Evolutionary conservation across 2,888 invertebrate species (phyloP), one percentile per base, ranked within the genome.

Genomic region (Drosophila leonis): DNA sequence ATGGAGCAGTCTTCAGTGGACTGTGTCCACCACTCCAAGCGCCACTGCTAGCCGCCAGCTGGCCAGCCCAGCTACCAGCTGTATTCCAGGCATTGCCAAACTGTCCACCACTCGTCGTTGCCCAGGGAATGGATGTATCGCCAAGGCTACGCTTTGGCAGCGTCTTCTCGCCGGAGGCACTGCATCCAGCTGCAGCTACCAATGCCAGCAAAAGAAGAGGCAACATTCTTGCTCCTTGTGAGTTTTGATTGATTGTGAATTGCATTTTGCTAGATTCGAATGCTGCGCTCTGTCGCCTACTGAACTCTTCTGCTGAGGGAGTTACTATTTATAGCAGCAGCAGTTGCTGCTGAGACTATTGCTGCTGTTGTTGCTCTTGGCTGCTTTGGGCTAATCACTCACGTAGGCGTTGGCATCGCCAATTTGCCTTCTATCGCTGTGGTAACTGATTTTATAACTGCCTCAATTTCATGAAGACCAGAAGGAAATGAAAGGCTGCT

Each of bases 1-100:
- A 94, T 44, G 94, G 93, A 0, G 83, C 82, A 0, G 82, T 51
- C 60, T 62, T 74, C 0, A 87, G 39, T 0, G 83, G 20, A 29
- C 49, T 42, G 1, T 77, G 79, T 0, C 70, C 70, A 8, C 75
- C 75, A 59, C 20, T 70, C 79, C 80, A 61, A 51, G 64, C 75
- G 10, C 80, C 78, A 31, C 37, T 48, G 37, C 39, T 55, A 46
- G 52, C 41, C n/a, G 49, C 72, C 27, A 62, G 12, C n/a, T 49
- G 42, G n/a, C 31, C 48, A 29, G 68, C 37, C 80, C 80, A 79
- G 46, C 65, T 75, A 12, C 61, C 80, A 9, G 33, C 71, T 4
- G 66, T 39, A 33, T 55, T 85, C 83, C 88, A 88, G 13, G 49
- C 39, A 1, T 37, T 35, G 5, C 76, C 72, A 9, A 79, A 66